Evolutionary conservation across 2,888 invertebrate genomes (phyloP).

Genomic region (Mimas tiliae): DNA sequence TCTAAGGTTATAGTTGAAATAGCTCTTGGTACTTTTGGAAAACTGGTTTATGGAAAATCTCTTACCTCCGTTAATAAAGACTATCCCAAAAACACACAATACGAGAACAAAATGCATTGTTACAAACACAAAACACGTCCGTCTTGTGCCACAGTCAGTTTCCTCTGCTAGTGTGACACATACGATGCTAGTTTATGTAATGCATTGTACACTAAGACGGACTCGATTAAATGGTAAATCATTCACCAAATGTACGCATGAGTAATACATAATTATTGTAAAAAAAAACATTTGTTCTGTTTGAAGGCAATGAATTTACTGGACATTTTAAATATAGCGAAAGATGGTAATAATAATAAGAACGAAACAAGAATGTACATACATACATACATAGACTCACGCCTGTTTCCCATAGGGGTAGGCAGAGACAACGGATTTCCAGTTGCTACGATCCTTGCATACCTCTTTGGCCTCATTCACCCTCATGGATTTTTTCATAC

Average conservation of each 20-base stretch:
- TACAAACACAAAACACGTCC: background rate
- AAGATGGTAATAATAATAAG: too few species aligned
- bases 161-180: background rate
- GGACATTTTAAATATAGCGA: background rate
- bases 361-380: background rate
- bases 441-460: too few species aligned
- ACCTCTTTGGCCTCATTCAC: too few species aligned
- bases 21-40: background rate
- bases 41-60: background rate
- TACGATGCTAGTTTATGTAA: constrained; percentile 9
- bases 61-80: background rate
- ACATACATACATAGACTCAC: too few species aligned
- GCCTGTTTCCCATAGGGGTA: too few species aligned
- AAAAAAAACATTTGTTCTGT: too few species aligned
- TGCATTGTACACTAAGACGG: background rate
- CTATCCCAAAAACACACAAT: constrained; percentile 2
- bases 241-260: background rate
- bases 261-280: background rate
- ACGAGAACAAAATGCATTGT: background rate
- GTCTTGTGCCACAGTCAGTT: background rate
- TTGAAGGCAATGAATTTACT: background rate
- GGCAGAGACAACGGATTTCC: too few species aligned
- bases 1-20: background rate
- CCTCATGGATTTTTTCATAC: too few species aligned
- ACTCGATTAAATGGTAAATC: constrained; percentile 13